Evolutionary conservation across 2,113 vertebrate genomes (phyloP), one percentile per base, ranked within the genome.

Genomic region (Pachycephala philippinensis): DNA sequence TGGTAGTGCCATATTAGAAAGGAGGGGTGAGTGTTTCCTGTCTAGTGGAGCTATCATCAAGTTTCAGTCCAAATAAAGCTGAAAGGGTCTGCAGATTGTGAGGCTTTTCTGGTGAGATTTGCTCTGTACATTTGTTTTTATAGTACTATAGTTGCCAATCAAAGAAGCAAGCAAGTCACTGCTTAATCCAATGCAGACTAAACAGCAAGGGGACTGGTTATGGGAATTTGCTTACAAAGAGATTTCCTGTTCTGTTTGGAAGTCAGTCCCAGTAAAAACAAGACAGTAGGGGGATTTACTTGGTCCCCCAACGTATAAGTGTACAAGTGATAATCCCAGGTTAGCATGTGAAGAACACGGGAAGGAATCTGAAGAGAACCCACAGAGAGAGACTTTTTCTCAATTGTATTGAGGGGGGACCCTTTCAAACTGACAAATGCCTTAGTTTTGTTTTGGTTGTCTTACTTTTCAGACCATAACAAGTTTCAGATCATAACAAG

Each of bases 31-130:
- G 65, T 53, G 70, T 93, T 98, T 98, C 97, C 97, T 98, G 97
- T 94, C 96, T 96, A 88, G 93, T 27, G 70, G 76, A 86, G 76
- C 94, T 97, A 87, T 97, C 95, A 96, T 98, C 97, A 95, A 76
- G 87, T 97, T 97, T 97, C 97, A 98, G 90, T 97, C 91, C 97
- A 98, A 97, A 98, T 97, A 97, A 97, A 97, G 95, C 97, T 97
- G 86, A 93, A 92, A 97, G 90, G 52, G 64, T 85, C 95, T 96
- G 87, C 76, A 92, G 92, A 89, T 92, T 70, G 84, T 80, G 74
- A 96, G 44, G 69, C 66, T 84, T 95, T 96, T 93, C 95, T 97
- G 95, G 94, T 82, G 94, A 97, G 96, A 95, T 88, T 94, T 64
- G 63, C 78, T 90, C 90, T 81, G 71, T 90, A 89, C 97, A 97